These are phyloP conservation scores for Coregonus clupeaformis DNA, from an alignment of 2,113 vertebrate genomes.

Conservation along the genomic window DNA sequence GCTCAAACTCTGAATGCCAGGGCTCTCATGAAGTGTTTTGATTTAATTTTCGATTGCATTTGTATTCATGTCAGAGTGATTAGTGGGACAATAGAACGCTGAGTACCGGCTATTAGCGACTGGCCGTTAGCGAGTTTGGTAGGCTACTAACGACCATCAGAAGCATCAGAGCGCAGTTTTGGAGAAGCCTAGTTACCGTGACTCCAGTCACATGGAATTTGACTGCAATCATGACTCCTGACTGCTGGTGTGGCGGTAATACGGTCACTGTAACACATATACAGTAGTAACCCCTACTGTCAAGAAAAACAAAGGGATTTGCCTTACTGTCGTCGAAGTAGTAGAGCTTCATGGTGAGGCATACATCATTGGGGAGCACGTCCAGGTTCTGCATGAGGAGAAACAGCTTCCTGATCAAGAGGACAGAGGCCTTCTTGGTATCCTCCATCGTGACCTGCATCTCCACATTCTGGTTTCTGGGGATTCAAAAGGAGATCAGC, in stretches of 20 bases:
- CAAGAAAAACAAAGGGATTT: neutral
- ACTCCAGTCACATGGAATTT: no score
- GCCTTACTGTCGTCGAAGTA: slow-evolving; percentile 90
- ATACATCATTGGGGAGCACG: slow-evolving; percentile 80
- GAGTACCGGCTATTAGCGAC: no score
- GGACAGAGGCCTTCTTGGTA: slow-evolving; percentile 87
- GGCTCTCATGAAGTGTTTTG: no score
- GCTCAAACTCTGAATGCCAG: neutral
- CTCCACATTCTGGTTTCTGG: slow-evolving; percentile 59
- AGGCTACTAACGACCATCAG: no score
- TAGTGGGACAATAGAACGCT: no score
- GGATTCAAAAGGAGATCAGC: neutral
- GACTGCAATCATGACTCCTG: no score
- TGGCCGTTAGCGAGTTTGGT: no score
- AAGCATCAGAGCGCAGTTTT: no score
- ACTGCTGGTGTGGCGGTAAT: no score
- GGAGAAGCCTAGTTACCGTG: no score
- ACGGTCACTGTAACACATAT: neutral
- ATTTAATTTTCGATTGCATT: no score
- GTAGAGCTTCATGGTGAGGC: slow-evolving; percentile 92
- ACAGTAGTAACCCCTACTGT: neutral
- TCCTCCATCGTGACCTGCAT: slow-evolving; percentile 70
- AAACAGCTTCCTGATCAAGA: slow-evolving; percentile 92
- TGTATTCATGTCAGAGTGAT: no score
- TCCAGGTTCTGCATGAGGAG: slow-evolving; percentile 90